Base-by-base conservation (phyloP, 2,113 vertebrate species). In the Pangasianodon gigas region DNA sequence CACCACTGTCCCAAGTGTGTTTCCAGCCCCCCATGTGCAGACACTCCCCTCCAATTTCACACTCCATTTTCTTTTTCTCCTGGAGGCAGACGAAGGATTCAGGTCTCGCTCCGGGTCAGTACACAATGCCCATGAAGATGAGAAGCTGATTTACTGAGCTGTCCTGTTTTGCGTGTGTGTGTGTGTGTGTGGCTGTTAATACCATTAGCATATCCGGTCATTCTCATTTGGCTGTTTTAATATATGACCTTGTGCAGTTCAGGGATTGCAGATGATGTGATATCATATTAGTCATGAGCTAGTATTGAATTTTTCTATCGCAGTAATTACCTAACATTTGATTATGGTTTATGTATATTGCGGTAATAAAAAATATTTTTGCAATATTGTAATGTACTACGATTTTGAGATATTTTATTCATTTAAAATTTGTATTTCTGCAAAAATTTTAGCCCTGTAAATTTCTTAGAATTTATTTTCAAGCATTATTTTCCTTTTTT, bases 1-100 rank as follows among this genome's bases (percentile, higher is more conserved):
- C 26, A 62, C 62, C 65, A 24, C 46, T 21, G 48, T 86, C 84
- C 37, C 56, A 37, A 18, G 51, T 74, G 90, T 71, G 60, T 48
- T 81, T 62, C 74, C 90, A 71, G 52, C 44, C 32, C 62, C 48
- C 32, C 18, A 14, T 58, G 51, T 29, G 37, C 84, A 86, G 84
- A 84, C 84, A 84, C 84, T 41, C 87, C 89, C 89, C 79, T 87
- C 41, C 77, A 89, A 90, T 90, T 90, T 89, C 91, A 89, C 91
- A 92, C 91, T 89, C 79, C 79, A 83, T 83, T 91, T 91, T 91
- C 81, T 69, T 77, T 74, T 85, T 85, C 44, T 88, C 32, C 74
- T 75, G n/a, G 52, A 88, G 91, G 62, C 84, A 56, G 29, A 71
- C 41, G 44, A 60, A 90, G 74, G 81, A 60, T 88, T 84, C 18